These are phyloP conservation scores for Phaenicophaeus curvirostris DNA, from an alignment of 2,797 vertebrate genomes.

Conservation along the genomic window DNA sequence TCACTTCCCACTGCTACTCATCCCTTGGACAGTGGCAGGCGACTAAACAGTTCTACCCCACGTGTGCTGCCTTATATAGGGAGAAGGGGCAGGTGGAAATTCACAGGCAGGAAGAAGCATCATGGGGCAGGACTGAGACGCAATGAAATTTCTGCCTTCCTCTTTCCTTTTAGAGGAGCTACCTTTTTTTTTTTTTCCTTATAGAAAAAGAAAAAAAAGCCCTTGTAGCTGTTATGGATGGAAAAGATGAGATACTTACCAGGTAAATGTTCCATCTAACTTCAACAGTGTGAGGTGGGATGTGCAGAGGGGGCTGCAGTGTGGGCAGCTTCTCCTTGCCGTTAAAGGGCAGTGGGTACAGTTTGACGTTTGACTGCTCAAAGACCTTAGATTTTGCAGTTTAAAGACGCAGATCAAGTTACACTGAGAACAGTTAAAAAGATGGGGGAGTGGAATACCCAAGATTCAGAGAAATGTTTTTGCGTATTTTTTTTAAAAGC, in stretches of 20 bases:
- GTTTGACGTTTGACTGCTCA: not conserved
- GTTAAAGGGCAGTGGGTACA: constrained; percentile 4
- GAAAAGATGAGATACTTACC: constrained; percentile 73
- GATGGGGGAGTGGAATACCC: not conserved
- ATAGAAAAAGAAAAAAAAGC: not conserved
- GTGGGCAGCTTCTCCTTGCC: constrained; percentile 18
- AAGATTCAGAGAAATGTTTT: not conserved
- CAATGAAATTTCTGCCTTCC: constrained; percentile 72
- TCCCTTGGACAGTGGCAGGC: constrained; percentile 59
- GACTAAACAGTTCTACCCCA: constrained; percentile 23
- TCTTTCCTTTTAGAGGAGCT: constrained; percentile 78
- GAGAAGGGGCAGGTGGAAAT: constrained; percentile 83
- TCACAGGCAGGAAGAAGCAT: constrained; percentile 88
- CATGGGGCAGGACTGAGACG: constrained; percentile 76
- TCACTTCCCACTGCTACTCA: constrained; percentile 74
- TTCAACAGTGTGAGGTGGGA: constrained; percentile 58
- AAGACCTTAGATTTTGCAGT: not conserved
- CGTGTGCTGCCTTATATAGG: constrained; percentile 75
- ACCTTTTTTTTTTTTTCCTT: not conserved
- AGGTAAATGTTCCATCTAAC: constrained; percentile 65
- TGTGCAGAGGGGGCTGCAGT: constrained; percentile 32
- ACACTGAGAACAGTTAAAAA: not conserved
- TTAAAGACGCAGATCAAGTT: not conserved
- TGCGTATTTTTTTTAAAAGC: not conserved
- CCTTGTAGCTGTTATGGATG: constrained; percentile 40